Percentiles rank a stretch among this genome's conserved stretches.
Evolutionary conservation across 2,888 invertebrate genomes (phyloP).

Genomic region (Osmoderma eremita): DNA sequence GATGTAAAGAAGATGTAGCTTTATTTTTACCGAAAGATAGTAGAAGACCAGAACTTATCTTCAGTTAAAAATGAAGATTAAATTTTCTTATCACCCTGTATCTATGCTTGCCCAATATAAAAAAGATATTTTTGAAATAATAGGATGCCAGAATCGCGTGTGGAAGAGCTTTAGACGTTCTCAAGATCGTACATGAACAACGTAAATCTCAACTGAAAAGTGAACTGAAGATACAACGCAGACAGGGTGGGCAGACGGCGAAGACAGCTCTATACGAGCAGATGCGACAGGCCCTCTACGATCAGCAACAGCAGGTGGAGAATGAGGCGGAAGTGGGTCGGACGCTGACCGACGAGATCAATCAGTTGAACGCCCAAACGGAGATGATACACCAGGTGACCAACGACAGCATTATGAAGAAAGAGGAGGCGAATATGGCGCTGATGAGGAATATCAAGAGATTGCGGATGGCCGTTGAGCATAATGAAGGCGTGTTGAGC

Average conservation of each 20-base stretch:
- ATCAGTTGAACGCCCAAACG: constrained; percentile 57
- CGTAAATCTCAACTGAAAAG: constrained; percentile 50
- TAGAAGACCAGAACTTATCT: too few relatives aligned
- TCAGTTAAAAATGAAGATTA: too few relatives aligned
- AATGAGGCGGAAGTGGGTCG: constrained; percentile 60
- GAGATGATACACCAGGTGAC: constrained; percentile 58
- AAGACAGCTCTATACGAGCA: constrained; percentile 59
- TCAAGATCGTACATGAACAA: constrained; percentile 54
- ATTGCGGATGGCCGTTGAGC: constrained; percentile 54
- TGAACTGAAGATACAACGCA: constrained; percentile 49
- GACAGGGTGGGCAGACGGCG: constrained; percentile 52
- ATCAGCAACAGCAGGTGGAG: constrained; percentile 60
- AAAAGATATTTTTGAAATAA: too few relatives aligned
- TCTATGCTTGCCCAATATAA: too few relatives aligned
- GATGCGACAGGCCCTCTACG: constrained; percentile 57
- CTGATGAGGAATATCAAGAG: constrained; percentile 60
- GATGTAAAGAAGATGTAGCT: too few relatives aligned
- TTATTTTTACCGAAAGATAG: too few relatives aligned
- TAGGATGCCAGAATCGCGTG: constrained; percentile 54
- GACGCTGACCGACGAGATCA: constrained; percentile 59
- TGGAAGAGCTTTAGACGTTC: constrained; percentile 52
- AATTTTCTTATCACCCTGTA: too few relatives aligned
- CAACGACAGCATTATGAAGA: constrained; percentile 57
- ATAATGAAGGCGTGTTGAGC: constrained; percentile 55
- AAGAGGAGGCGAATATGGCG: constrained; percentile 59